These are phyloP conservation scores for Procavia capensis DNA, from an alignment of 2,113 vertebrate species.

Conservation along the genomic window DNA sequence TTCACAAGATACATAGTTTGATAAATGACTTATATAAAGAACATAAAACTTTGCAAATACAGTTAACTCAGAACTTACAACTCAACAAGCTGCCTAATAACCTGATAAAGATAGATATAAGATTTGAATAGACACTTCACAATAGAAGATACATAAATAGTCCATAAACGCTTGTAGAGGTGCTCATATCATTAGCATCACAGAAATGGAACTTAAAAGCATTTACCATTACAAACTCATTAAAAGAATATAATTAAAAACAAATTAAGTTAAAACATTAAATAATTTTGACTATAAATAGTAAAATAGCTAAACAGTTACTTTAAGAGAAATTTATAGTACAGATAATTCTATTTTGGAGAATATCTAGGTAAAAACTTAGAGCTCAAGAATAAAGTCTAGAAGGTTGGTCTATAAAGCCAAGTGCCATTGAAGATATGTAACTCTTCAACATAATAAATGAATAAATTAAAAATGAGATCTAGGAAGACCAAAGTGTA, in stretches of 20 bases:
- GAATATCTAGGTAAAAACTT: background rate
- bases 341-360: conserved; percentile 4
- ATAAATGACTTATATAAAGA: background rate
- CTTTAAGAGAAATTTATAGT: background rate
- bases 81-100: background rate
- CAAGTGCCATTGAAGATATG: too few relatives aligned
- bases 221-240: background rate
- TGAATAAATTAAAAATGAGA: background rate
- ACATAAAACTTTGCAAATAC: background rate
- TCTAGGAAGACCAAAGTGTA: accelerated
- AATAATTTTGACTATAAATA: background rate
- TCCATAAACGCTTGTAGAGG: background rate
- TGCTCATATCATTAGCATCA: background rate
- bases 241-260: background rate
- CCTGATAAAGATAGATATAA: background rate
- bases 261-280: background rate
- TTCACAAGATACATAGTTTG: background rate
- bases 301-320: accelerated
- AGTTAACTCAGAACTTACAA: background rate
- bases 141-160: background rate
- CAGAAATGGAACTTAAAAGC: background rate
- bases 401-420: background rate
- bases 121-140: too few relatives aligned
- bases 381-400: background rate
- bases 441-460: background rate